These are phyloP conservation scores for Cephus sareptanus DNA, from an alignment of 2,888 invertebrate genomes.

Conservation along the genomic window DNA sequence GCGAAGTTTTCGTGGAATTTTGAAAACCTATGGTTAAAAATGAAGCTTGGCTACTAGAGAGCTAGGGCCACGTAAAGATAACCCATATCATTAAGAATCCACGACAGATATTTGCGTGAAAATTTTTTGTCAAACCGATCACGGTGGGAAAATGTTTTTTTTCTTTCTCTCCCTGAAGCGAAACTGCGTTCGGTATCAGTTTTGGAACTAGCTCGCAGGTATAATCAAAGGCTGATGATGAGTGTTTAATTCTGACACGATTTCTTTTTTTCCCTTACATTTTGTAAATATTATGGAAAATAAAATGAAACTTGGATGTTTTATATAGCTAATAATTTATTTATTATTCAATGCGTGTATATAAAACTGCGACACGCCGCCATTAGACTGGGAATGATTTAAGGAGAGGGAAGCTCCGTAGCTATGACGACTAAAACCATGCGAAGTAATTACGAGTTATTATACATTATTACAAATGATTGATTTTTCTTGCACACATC, in stretches of 20 bases:
- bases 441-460: neutral
- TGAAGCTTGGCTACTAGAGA: constrained; percentile 30
- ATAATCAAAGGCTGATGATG: constrained; percentile 33
- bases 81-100: constrained; percentile 53
- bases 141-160: neutral
- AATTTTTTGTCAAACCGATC: neutral
- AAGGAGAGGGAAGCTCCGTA: neutral
- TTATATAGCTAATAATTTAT: constrained; percentile 61
- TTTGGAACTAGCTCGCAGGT: constrained; percentile 2
- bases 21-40: constrained; percentile 23
- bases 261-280: constrained; percentile 39
- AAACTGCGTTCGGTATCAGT: neutral
- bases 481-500: neutral
- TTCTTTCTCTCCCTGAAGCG: neutral
- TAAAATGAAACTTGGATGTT: constrained; percentile 49
- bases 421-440: neutral
- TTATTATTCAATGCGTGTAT: constrained; percentile 48
- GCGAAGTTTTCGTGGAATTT: constrained; percentile 24
- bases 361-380: neutral
- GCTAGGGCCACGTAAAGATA: constrained; percentile 43
- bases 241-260: constrained; percentile 40
- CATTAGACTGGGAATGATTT: neutral
- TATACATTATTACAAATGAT: neutral
- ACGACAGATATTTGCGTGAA: constrained; percentile 19
- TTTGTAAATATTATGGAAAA: constrained; percentile 57